Base-by-base conservation (phyloP, 1,140 invertebrate species). In the Cyclina sinensis region DNA sequence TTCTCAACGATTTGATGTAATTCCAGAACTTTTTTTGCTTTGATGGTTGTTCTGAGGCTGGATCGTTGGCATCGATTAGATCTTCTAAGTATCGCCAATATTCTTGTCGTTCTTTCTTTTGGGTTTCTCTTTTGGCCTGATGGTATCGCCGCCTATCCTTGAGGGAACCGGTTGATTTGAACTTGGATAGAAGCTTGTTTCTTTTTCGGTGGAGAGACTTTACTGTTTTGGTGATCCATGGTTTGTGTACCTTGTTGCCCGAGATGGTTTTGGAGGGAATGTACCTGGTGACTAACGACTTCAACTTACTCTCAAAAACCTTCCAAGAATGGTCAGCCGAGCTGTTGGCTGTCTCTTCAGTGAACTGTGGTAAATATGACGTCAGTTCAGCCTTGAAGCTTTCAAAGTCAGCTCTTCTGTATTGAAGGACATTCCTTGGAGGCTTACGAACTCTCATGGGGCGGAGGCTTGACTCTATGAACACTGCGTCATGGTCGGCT, bases 11-110 rank as follows among this genome's bases (percentile, higher is more conserved):
- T 21, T 84, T 84, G 1, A 84, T 84, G 37, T 78, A 89, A 7
- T 48, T 21, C 80, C 68, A 89, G 30, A 89, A 89, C n/a, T 43
- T 5, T 59, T 89, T 89, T 7, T 21, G 0, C 14, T 57, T 59
- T n/a, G 12, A 24, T 12, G 78, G 12, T 39, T 35, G 27, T 0
- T 82, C 14, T 11, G 57, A 21, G 24, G 21, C 27, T 12, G 21
- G 14, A 32, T 82, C 79, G 16, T 37, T 27, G 11, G 62, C 79
- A 21, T 65, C 79, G 37, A 68, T 62, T 14, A 68, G 18, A 57
- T 82, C 46, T 2, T 82, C 79, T 12, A 65, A 0, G 16, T 82
- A 68, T 65, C 24, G 35, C 79, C 59, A 82, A 57, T 82, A 54
- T 3, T 7, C 2, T 79, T 54, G 18, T 54, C 76, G 14, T 57